phyloP scores from a whole-genome alignment of 2,113 vertebrate genomes.

The Synchiropus splendidus region DNA sequence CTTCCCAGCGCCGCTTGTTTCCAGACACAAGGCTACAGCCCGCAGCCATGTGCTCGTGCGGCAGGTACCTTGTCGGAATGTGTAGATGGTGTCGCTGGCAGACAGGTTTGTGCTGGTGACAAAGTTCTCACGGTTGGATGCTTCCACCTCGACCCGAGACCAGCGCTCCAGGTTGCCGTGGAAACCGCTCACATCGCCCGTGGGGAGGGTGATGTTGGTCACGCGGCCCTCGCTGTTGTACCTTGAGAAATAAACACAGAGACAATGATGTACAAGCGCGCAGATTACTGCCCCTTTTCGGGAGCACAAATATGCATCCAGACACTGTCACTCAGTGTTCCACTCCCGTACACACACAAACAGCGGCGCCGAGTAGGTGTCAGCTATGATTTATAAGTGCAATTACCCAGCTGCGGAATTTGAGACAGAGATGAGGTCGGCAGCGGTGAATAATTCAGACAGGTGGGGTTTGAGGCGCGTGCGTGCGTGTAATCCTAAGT shows the following conservation, averaged over 20 bases:
- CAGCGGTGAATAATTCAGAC: constrained; percentile 49
- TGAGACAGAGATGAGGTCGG: constrained; percentile 30
- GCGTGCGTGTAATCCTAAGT: constrained; percentile 11
- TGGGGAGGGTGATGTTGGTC: constrained; percentile 88
- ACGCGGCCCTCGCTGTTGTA: constrained; percentile 86
- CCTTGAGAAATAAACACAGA: constrained; percentile 54
- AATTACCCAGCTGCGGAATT: constrained; percentile 58
- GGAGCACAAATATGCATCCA: not conserved
- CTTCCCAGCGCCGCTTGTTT: not conserved
- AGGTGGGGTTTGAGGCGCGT: constrained; percentile 29
- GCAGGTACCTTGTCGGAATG: constrained; percentile 81
- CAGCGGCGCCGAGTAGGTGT: constrained; percentile 32
- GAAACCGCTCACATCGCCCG: constrained; percentile 88
- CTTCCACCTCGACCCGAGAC: constrained; percentile 79
- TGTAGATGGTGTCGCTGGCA: constrained; percentile 86
- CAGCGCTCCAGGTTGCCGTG: constrained; percentile 86
- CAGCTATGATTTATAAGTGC: constrained; percentile 59
- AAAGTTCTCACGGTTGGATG: constrained; percentile 84
- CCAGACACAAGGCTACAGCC: not conserved
- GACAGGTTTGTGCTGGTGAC: constrained; percentile 89
- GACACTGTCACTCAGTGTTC: not conserved
- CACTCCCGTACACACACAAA: constrained; percentile 4
- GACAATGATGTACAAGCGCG: constrained; percentile 4
- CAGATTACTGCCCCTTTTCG: not conserved
- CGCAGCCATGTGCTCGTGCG: not conserved